These are phyloP conservation scores for Tipula vernalis DNA, from an alignment of 2,888 invertebrate genomes.

Conservation along the genomic window DNA sequence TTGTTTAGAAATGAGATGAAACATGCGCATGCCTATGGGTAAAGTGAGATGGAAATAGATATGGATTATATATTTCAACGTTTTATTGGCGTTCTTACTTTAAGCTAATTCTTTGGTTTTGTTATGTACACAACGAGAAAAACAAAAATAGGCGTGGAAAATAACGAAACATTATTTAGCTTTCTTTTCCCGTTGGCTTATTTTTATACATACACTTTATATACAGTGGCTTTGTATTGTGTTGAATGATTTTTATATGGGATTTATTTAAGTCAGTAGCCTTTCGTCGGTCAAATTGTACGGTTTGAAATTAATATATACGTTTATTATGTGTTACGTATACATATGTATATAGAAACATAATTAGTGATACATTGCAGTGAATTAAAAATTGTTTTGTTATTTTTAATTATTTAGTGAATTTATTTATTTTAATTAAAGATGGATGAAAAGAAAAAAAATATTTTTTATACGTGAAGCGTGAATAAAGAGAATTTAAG, in stretches of 20 bases:
- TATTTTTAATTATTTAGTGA: background rate
- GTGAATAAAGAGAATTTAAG: background rate
- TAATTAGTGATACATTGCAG: background rate
- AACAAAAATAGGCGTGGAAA: background rate
- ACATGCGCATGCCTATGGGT: background rate
- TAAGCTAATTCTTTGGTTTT: background rate
- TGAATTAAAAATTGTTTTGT: background rate
- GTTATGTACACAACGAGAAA: background rate
- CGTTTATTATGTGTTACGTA: background rate
- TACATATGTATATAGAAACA: background rate
- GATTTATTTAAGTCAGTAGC: slow-evolving; percentile 9
- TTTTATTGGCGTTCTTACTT: slow-evolving; percentile 9
- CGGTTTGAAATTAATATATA: background rate
- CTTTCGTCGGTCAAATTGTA: slow-evolving; percentile 9
- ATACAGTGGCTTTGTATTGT: slow-evolving; percentile 5
- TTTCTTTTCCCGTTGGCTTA: background rate
- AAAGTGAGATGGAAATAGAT: background rate
- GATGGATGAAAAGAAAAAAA: background rate
- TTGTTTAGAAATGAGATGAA: background rate
- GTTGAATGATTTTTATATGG: background rate
- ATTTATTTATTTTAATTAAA: background rate
- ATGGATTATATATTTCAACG: background rate
- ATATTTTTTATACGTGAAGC: background rate
- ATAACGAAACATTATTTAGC: background rate
- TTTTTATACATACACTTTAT: background rate